Base-by-base conservation (phyloP, 2,797 vertebrate species). In the Atherinosoma microstoma region DNA sequence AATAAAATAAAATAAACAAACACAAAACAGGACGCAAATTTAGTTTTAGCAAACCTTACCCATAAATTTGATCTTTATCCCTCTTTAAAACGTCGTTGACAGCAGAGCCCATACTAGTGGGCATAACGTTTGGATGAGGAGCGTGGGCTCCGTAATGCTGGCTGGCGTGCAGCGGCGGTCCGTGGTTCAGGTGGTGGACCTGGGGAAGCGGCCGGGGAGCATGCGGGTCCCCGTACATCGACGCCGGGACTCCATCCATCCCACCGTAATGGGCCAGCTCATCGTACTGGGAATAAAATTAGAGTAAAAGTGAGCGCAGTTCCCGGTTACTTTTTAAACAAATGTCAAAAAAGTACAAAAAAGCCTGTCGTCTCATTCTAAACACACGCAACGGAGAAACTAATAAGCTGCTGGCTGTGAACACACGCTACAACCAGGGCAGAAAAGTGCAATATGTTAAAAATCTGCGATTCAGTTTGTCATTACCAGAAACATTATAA, bases 21-120 rank as follows among this genome's bases (percentile, higher is more conserved):
- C 34, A 35, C 6, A 29, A 24, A 27, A 30, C 1, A 73, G 49
- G 42, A 56, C 53, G 75, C 59, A 20, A 42, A 7, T 62, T 59
- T 24, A 42, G 32, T 56, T 73, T n/a, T 54, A 79, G 75, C 73
- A 85, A 89, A 82, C 94, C 96, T 94, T 97, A 99, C 98, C 98
- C 98, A 90, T 99, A 99, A 95, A 99, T 99, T 86, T 97, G 97
- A 94, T 99, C 98, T 95, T 99, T 99, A 96, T 99, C 98, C 95
- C 98, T 94, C 94, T 99, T 99, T 95, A 99, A 94, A 94, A 98
- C 98, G 93, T 99, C 98, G 95, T 99, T 99, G 96, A 99, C 97
- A 96, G 98, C 98, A 70, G 98, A 99, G 92, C 98, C 98, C 98
- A 99, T 99, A 95, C 96, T 96, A 87, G 94, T 96, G 93, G 98